Percentiles rank a stretch among this genome's conserved stretches.
These are phyloP conservation scores for Aporophyla nigra DNA, from an alignment of 2,888 invertebrate species.

Conservation along the genomic window DNA sequence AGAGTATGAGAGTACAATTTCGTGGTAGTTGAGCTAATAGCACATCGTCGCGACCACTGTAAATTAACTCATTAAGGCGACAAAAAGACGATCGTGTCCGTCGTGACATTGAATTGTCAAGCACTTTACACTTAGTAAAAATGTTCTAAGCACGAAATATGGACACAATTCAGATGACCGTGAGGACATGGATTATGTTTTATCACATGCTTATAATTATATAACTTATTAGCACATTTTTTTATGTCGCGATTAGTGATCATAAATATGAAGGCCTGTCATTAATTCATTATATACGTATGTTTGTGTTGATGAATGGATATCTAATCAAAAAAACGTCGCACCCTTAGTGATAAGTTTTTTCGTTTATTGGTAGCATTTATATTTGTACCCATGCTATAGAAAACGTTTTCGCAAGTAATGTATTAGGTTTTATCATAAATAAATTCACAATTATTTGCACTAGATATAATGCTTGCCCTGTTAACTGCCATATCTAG, in stretches of 20 bases:
- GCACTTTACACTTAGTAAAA: conserved; percentile 64
- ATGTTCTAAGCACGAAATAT: conserved; percentile 72
- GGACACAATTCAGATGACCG: conserved; percentile 63
- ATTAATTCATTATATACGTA: conserved; percentile 4
- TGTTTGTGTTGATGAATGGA: conserved; percentile 33
- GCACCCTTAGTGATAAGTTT: conserved; percentile 12
- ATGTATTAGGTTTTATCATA: conserved; percentile 4
- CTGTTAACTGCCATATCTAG: conserved; percentile 1
- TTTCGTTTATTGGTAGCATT: conserved; percentile 9
- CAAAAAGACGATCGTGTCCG: conserved; percentile 79
- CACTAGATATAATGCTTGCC: conserved; percentile 22
- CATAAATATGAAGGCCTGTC: conserved; percentile 14
- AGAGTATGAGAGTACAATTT: conserved; percentile 46
- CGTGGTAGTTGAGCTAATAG: conserved; percentile 61
- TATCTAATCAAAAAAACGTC: conserved; percentile 36
- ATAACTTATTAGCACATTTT: conserved; percentile 27
- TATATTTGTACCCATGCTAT: neutral
- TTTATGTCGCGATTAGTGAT: conserved; percentile 24
- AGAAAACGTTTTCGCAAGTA: neutral
- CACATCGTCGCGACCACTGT: conserved; percentile 65
- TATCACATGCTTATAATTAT: conserved; percentile 48
- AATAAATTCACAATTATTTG: conserved; percentile 18
- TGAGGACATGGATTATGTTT: conserved; percentile 71
- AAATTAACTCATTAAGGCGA: conserved; percentile 78
- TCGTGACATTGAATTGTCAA: conserved; percentile 76